These are phyloP conservation scores for Cydia fagiglandana DNA, from an alignment of 1,140 invertebrate species.

Conservation along the genomic window DNA sequence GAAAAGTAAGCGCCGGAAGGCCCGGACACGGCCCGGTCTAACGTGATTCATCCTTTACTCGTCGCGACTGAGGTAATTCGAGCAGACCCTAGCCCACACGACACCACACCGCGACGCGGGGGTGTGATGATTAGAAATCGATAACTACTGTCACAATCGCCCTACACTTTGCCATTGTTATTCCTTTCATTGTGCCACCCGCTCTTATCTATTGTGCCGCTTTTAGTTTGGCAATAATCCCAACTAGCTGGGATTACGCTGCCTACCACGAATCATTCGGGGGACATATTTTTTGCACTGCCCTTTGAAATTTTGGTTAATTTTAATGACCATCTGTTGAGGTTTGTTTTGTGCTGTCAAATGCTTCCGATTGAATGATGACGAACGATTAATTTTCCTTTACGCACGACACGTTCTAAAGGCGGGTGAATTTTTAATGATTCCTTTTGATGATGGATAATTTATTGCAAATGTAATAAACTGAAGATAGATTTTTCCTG, in stretches of 20 bases:
- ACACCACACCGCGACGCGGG: slow-evolving; percentile 41
- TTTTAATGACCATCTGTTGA: slow-evolving; percentile 44
- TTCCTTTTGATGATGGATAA: slow-evolving; percentile 1
- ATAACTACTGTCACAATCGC: slow-evolving; percentile 67
- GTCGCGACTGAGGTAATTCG: slow-evolving; percentile 9
- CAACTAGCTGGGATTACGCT: slow-evolving; percentile 65
- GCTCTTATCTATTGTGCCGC: slow-evolving; percentile 61
- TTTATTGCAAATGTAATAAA: slow-evolving; percentile 10
- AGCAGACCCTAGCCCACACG: slow-evolving; percentile 24
- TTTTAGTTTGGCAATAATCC: slow-evolving; percentile 66
- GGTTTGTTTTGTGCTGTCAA: slow-evolving; percentile 26
- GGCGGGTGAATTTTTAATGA: slow-evolving; percentile 3
- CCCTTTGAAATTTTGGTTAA: slow-evolving; percentile 33
- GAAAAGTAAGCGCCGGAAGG: no score
- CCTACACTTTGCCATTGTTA: slow-evolving; percentile 61
- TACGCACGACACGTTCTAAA: background rate
- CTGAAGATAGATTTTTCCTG: background rate
- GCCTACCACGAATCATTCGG: slow-evolving; percentile 49
- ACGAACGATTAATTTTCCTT: slow-evolving; percentile 24
- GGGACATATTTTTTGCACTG: slow-evolving; percentile 42
- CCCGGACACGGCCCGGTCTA: no score
- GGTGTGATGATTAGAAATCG: slow-evolving; percentile 71
- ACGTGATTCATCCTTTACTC: background rate
- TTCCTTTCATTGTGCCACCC: slow-evolving; percentile 62
- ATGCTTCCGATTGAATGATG: slow-evolving; percentile 11